These are phyloP conservation scores for Linyphia triangularis DNA, from an alignment of 2,888 invertebrate species.

Conservation along the genomic window DNA sequence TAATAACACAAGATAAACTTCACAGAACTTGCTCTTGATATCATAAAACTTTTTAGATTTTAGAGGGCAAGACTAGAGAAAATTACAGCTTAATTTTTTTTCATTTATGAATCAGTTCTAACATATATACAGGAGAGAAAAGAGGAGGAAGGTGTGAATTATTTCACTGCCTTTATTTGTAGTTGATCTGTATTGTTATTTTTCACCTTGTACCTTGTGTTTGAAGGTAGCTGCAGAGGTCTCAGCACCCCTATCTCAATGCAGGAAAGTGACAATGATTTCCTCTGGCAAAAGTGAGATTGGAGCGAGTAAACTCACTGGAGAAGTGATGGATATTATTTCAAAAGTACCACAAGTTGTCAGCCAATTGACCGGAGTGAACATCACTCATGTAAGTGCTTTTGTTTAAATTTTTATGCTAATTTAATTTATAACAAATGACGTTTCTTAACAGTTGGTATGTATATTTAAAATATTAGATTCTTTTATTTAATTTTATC, in stretches of 20 bases:
- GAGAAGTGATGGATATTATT: slow-evolving; percentile 95
- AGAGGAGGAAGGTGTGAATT: background rate
- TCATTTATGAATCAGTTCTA: too few species aligned
- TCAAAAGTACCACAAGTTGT: slow-evolving; percentile 94
- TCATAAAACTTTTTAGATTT: too few species aligned
- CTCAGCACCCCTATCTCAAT: slow-evolving; percentile 95
- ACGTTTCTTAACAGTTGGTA: too few species aligned
- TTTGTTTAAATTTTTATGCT: background rate
- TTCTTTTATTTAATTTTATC: too few species aligned
- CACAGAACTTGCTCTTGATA: too few species aligned
- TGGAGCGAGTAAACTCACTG: slow-evolving; percentile 95
- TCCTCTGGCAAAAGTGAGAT: slow-evolving; percentile 92
- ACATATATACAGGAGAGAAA: too few species aligned
- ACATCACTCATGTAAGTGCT: slow-evolving; percentile 83
- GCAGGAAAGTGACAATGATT: slow-evolving; percentile 97
- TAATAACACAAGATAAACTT: too few species aligned
- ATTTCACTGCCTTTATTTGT: slow-evolving; percentile 7
- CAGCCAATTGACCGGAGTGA: slow-evolving; percentile 94
- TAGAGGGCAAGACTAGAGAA: too few species aligned
- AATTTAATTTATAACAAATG: too few species aligned
- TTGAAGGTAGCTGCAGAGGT: slow-evolving; percentile 95
- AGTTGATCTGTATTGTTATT: background rate
- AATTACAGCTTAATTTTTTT: too few species aligned
- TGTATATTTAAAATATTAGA: too few species aligned
- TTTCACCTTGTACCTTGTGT: background rate